Base-by-base conservation (phyloP, 1,140 invertebrate species). In the roundworm (Caenorhabditis elegans) region DNA sequence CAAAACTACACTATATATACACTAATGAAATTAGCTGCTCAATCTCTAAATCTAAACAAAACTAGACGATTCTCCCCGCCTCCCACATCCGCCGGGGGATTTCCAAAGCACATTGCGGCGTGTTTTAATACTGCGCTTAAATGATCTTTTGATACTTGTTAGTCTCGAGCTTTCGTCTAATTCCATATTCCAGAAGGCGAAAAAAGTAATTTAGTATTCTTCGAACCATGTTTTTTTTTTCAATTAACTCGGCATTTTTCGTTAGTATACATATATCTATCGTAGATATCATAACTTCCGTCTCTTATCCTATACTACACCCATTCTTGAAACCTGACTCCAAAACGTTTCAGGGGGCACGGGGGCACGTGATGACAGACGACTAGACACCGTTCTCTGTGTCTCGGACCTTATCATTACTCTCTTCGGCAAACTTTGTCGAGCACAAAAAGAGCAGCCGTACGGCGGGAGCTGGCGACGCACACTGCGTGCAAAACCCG, bases 401-500 rank as follows among this genome's bases (percentile, higher is more conserved):
- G 60, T 70, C 60, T 70, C 60, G 22, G 5, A 43, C 34, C 26
- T 8, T 39, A 34, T 70, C 22, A 39, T 70, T 34, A 43, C 60
- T 70, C 6, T 43, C 39, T 24, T 22, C 24, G 34, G 22, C 34
- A 34, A 70, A 70, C 60, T 70, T 70, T 70, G 60, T 39, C n/a
- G 60, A 70, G 60, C 60, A 19, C 22, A 43, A 39, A 39, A 70
- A 70, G 60, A 70, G 34, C 3, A 10, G 34, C n/a, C n/a, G n/a
- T 17, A 22, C 28, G 34, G 34, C 31, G 5, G 34, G n/a, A 22
- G 34, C 22, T 15, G 31, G 15, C 6, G 22, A 53, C 10, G 53
- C n/a, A n/a, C 53, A 28, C 53, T 70, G 11, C 60, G 60, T 70
- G 60, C 60, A 70, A 43, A 70, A 70, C 60, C 39, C 60, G 60